Evolutionary conservation across 2,797 vertebrate species (phyloP).

Genomic region (Coracias cyanogaster): DNA sequence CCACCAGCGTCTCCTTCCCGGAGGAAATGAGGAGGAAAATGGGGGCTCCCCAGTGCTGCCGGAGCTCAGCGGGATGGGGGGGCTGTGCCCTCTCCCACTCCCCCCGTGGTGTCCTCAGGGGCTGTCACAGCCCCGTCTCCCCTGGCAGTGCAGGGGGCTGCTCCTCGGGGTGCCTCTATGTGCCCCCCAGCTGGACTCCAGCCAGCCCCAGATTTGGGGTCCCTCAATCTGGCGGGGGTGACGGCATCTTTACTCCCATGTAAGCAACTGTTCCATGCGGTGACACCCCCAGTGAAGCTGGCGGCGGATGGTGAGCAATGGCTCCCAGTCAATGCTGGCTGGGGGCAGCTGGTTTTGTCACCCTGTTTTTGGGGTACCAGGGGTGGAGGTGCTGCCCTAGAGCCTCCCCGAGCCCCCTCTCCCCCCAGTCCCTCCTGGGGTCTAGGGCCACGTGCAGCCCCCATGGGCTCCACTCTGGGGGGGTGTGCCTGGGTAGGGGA

Average conservation of each 20-base stretch:
- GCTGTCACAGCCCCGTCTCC: not conserved
- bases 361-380: not conserved
- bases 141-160: not conserved
- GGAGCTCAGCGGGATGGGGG: not conserved
- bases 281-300: not conserved
- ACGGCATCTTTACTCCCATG: accelerated
- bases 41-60: not conserved
- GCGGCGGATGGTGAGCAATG: not conserved
- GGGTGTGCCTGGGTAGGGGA: not conserved
- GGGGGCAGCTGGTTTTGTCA: not conserved
- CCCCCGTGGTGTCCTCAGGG: no score
- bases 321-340: not conserved
- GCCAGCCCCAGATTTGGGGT: not conserved
- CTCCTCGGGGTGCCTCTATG: no score
- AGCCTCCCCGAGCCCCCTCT: not conserved
- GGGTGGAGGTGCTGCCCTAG: not conserved
- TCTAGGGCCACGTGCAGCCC: accelerated
- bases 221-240: not conserved
- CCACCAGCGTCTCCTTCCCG: not conserved
- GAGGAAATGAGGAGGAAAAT: not conserved
- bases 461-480: accelerated
- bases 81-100: not conserved
- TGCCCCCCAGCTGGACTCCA: not conserved
- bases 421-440: not conserved
- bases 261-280: not conserved